Conservation (phyloP, 37 sponge, comb jelly and placozoan genomes). For the Lycopodina hypogea region DNA sequence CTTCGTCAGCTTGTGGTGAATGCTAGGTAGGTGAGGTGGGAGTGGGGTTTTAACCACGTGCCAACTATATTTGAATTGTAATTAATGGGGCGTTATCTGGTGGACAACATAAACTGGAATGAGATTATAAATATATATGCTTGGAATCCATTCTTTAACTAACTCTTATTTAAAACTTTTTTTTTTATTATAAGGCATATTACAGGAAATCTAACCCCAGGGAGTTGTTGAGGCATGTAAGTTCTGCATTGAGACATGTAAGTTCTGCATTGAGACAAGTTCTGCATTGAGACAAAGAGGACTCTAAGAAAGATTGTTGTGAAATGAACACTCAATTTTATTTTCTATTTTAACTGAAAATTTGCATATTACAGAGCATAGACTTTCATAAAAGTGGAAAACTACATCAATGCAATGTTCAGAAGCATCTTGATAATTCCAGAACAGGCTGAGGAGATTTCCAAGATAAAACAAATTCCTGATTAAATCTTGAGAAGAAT, state of each 20-base stretch:
- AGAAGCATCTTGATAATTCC: constrained; percentile 47
- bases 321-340: no score
- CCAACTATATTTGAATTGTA: background rate
- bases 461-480: constrained; percentile 31
- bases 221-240: constrained; percentile 83
- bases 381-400: constrained; percentile 80
- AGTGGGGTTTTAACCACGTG: no score
- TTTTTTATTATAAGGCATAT: constrained; percentile 87
- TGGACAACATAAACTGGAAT: no score
- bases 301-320: constrained; percentile 43
- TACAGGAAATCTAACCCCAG: constrained; percentile 92
- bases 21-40: no score
- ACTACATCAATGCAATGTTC: constrained; percentile 75
- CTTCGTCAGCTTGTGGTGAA: no score
- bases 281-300: constrained; percentile 79
- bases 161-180: no score
- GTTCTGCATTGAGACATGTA: no score
- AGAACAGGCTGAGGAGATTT: constrained; percentile 13
- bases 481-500: constrained; percentile 28
- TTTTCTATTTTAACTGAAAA: background rate
- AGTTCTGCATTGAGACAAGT: no score
- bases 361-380: constrained; percentile 62
- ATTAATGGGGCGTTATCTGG: background rate
- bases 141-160: no score
- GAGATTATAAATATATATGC: no score